Percentiles rank a stretch among this genome's conserved stretches.
Conservation (phyloP, 2,888 invertebrate genomes). For the Andrena marginata region DNA sequence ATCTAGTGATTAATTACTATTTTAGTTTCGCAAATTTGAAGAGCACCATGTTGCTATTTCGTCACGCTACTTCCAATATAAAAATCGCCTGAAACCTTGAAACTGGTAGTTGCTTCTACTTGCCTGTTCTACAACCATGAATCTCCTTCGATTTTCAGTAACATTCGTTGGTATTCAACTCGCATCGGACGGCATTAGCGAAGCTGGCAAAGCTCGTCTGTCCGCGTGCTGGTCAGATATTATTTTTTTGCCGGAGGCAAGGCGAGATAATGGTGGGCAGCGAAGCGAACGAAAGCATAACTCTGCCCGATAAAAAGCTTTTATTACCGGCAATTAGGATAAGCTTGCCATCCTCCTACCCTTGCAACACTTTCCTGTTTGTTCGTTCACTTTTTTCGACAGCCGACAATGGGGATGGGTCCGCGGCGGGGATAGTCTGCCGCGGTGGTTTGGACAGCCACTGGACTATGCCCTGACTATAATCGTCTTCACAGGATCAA, state of each 20-base stretch:
- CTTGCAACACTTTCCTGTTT: constrained; percentile 15
- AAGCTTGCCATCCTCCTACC: constrained; percentile 69
- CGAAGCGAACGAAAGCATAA: constrained; percentile 74
- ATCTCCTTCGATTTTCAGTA: constrained; percentile 13
- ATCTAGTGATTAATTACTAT: too few species aligned
- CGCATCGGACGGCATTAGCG: not conserved
- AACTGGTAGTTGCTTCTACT: not conserved
- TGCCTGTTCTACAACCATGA: not conserved
- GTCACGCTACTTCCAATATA: too few species aligned
- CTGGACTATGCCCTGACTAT: too few species aligned
- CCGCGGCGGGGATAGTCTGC: too few species aligned
- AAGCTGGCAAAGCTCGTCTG: constrained; percentile 53
- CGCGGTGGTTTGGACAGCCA: too few species aligned
- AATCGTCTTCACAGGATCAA: too few species aligned
- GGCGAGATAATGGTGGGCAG: constrained; percentile 68
- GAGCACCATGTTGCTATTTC: too few species aligned
- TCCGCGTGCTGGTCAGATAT: constrained; percentile 69
- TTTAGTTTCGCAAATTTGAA: too few species aligned
- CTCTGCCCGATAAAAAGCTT: constrained; percentile 80
- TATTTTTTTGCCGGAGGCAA: constrained; percentile 73
- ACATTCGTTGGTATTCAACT: not conserved
- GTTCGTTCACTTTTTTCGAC: constrained; percentile 40
- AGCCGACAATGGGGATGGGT: too few species aligned
- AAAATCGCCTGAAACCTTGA: not conserved
- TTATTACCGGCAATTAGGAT: constrained; percentile 83